Base-by-base conservation (phyloP, 2,797 vertebrate species). In the Rhynchonycteris naso region DNA sequence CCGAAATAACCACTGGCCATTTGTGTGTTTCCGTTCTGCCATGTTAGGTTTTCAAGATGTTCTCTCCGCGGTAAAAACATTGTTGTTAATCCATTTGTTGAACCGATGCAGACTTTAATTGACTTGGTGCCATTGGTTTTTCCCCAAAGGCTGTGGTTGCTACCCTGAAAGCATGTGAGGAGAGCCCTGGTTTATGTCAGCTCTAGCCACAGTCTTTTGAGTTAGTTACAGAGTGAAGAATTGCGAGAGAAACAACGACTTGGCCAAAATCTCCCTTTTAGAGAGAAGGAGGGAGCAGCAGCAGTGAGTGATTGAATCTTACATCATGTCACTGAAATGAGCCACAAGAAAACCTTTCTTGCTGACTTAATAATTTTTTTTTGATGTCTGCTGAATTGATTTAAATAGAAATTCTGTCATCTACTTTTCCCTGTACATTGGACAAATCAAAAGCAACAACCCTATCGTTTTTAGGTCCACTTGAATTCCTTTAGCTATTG, bases 101-200 rank as follows among this genome's bases (percentile, higher is more conserved):
- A 95, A 97, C 18, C 15, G 82, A 35, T 87, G 87, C 79, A 90
- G 94, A 43, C 95, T 94, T 82, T 95, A 88, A 94, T 52, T 90
- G 88, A 96, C 71, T 58, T 78, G 66, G 79, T 95, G 88, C 86
- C 95, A 93, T 93, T 85, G 88, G 88, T 89, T 90, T 95, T 92
- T 92, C 84, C 93, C 91, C 69, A 72, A 84, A 88, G 88, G 69
- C 69, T 85, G 59, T 91, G 90, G 93, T 93, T 63, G 79, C 82
- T 92, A 24, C 54, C 15, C 76, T 88, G 86, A 33, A 74, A 85
- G 86, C 66, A 13, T 76, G 92, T 21, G 75, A 97, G 66, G 94
- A 90, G 74, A 83, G 74, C 95, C 72, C 82, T 98, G 97, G 86
- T 95, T 98, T 97, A 93, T 96, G 96, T 98, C 97, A 97, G 56